Conservation (phyloP, 2,797 vertebrate genomes). For the Bucorvus abyssinicus region DNA sequence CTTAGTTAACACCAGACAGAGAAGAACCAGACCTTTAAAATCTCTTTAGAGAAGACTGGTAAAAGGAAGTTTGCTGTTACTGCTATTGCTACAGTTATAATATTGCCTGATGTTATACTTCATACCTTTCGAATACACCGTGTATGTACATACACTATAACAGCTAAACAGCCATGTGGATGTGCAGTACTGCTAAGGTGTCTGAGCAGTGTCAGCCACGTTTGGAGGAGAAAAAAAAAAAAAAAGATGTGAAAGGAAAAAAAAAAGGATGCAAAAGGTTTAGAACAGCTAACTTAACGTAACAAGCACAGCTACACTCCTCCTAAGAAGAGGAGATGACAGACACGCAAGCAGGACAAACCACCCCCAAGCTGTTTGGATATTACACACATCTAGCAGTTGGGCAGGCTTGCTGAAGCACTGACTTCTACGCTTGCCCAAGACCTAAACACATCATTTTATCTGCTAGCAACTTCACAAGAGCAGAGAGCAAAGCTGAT, state of each 20-base stretch:
- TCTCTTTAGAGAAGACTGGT: neutral
- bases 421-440: neutral
- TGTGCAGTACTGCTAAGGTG: neutral
- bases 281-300: neutral
- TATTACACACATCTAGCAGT: neutral
- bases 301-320: neutral
- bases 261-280: neutral
- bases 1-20: neutral
- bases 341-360: neutral
- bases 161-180: fast-evolving
- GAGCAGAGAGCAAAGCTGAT: neutral
- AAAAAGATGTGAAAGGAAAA: neutral
- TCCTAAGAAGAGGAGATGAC: neutral
- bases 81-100: neutral
- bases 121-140: neutral
- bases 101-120: neutral
- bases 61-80: neutral
- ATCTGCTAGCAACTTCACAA: neutral
- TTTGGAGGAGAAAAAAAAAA: fast-evolving
- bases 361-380: neutral
- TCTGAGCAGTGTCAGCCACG: neutral
- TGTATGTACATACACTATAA: neutral
- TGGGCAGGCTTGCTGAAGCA: neutral
- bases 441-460: neutral
- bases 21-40: neutral